These are phyloP conservation scores for Ditylenchus dipsaci DNA, from an alignment of 1,140 invertebrate genomes.

Conservation along the genomic window DNA sequence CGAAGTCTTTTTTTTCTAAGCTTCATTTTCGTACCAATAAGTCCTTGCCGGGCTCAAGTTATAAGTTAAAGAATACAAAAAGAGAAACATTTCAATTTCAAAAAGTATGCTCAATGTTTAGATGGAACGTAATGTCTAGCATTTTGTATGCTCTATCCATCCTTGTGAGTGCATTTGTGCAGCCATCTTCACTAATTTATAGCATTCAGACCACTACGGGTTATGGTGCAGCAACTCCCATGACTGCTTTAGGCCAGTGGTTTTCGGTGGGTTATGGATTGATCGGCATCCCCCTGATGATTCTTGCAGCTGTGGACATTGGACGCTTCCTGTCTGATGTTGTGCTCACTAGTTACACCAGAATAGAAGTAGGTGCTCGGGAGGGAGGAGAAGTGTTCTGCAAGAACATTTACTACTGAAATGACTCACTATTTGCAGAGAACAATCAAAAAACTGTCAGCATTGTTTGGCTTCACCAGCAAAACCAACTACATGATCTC, in stretches of 20 bases:
- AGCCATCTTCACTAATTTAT: too few relatives aligned
- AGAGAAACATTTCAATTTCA: not conserved
- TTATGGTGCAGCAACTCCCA: constrained; percentile 61
- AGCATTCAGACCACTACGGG: constrained; percentile 62
- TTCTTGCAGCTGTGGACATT: constrained; percentile 59
- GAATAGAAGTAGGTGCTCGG: constrained; percentile 27
- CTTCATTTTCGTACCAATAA: too few relatives aligned
- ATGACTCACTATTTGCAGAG: constrained; percentile 19
- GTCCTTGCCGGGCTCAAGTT: too few relatives aligned
- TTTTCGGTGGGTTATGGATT: constrained; percentile 61
- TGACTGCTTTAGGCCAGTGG: constrained; percentile 59
- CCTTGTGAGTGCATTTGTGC: constrained; percentile 42
- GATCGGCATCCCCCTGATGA: constrained; percentile 61
- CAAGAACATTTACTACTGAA: not conserved
- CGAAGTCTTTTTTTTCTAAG: too few relatives aligned
- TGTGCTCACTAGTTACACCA: constrained; percentile 47
- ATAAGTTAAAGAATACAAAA: too few relatives aligned
- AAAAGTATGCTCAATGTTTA: constrained; percentile 20
- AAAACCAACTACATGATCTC: constrained; percentile 32
- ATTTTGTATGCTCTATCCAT: constrained; percentile 57
- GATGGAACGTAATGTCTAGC: constrained; percentile 49
- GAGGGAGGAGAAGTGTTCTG: not conserved
- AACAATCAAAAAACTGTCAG: constrained; percentile 19
- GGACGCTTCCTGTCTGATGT: constrained; percentile 56
- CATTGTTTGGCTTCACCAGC: constrained; percentile 14